These are phyloP conservation scores for Cecropterus lyciades DNA, from an alignment of 1,140 invertebrate species.

Conservation along the genomic window DNA sequence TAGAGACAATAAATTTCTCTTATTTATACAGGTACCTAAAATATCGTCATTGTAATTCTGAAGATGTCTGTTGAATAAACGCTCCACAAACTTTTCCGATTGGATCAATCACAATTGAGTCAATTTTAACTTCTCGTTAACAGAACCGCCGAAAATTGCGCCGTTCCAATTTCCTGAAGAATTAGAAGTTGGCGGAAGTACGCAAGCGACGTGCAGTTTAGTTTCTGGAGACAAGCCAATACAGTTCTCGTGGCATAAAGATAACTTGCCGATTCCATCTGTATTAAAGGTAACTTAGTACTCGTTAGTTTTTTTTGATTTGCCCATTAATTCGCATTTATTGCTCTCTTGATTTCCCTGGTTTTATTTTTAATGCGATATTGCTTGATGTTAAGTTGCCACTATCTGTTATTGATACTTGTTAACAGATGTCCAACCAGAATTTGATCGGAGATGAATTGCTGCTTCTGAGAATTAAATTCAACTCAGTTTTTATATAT, in stretches of 20 bases:
- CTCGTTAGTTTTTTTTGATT: conserved; percentile 4
- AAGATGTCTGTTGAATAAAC: not conserved
- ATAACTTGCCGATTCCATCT: conserved; percentile 75
- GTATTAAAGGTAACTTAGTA: conserved; percentile 58
- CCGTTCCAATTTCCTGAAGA: conserved; percentile 78
- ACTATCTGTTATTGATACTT: no score
- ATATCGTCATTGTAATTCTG: no score
- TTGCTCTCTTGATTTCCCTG: no score
- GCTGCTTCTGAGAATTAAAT: no score
- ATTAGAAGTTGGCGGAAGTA: conserved; percentile 78
- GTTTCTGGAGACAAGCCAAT: conserved; percentile 79
- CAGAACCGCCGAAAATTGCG: conserved; percentile 77
- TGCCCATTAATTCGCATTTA: not conserved
- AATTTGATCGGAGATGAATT: no score
- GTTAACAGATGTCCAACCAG: no score
- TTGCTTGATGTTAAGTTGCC: no score
- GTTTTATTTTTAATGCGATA: no score
- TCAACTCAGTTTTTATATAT: no score
- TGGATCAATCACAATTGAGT: conserved; percentile 22
- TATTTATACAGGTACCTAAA: no score
- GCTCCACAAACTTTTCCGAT: conserved; percentile 11
- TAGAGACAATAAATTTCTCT: no score
- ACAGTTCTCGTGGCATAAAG: conserved; percentile 78
- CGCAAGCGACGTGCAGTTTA: conserved; percentile 77
- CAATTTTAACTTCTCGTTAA: conserved; percentile 35